These are phyloP conservation scores for Aptenodytes forsteri DNA, from an alignment of 2,113 vertebrate species.

Conservation along the genomic window DNA sequence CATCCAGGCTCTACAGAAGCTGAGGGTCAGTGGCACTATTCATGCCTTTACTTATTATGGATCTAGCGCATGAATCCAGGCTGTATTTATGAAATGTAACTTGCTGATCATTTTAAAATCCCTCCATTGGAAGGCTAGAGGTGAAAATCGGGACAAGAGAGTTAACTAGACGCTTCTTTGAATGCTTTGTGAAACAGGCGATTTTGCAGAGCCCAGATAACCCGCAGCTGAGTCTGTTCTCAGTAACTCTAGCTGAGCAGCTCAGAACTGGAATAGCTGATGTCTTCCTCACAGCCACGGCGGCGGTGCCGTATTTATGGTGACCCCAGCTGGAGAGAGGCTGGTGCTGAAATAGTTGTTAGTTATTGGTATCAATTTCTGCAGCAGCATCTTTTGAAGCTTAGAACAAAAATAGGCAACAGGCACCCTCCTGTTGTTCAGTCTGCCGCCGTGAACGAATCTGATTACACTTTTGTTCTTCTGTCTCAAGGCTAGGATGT, in stretches of 20 bases:
- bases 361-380: not conserved
- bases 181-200: not conserved
- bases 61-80: not conserved
- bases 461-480: not conserved
- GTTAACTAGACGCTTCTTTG: not conserved
- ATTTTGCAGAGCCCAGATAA: not conserved
- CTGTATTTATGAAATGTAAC: not conserved
- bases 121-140: not conserved
- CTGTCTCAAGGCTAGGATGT: conserved; percentile 14
- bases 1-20: not conserved
- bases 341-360: not conserved
- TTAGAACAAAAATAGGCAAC: not conserved
- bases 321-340: conserved; percentile 17
- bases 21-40: not conserved
- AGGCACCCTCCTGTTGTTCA: not conserved
- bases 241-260: not conserved
- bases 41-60: not conserved
- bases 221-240: not conserved
- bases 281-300: not conserved
- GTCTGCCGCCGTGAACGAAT: fast-evolving
- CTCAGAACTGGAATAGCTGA: not conserved
- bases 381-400: conserved; percentile 8
- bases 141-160: not conserved
- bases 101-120: not conserved
- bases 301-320: not conserved